Conservation (phyloP, 1,140 invertebrate genomes). For the Drosophila setifemur region DNA sequence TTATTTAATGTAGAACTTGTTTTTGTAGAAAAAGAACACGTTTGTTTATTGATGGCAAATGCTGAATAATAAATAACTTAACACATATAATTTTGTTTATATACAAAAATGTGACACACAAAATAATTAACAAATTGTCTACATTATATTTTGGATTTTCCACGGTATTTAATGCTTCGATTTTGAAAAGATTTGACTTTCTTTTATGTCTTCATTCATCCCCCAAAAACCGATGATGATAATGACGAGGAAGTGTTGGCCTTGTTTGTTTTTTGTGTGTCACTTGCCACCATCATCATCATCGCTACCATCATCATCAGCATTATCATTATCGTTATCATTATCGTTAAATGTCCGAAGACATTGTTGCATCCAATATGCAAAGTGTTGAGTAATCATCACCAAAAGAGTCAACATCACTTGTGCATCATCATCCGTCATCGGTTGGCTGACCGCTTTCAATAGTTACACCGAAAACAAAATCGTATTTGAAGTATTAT, state of each 20-base stretch:
- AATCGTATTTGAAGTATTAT: neutral
- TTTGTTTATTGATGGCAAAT: too few species aligned
- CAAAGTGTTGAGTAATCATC: conserved; percentile 57
- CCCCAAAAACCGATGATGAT: neutral
- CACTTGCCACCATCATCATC: conserved; percentile 35
- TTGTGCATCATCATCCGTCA: conserved; percentile 14
- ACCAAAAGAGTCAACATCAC: conserved; percentile 17
- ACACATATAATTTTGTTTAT: too few species aligned
- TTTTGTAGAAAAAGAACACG: neutral
- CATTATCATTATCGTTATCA: conserved; percentile 13
- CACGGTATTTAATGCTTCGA: too few species aligned
- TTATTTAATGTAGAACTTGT: neutral
- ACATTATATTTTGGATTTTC: too few species aligned
- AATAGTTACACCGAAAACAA: conserved; percentile 13
- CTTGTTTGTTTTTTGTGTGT: conserved; percentile 45
- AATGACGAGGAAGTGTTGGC: conserved; percentile 15
- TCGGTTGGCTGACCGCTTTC: conserved; percentile 19
- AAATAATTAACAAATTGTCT: too few species aligned
- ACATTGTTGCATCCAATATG: conserved; percentile 23
- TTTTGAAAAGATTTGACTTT: too few species aligned
- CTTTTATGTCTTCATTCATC: neutral
- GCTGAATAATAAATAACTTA: too few species aligned
- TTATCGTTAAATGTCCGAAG: conserved; percentile 3
- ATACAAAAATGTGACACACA: too few species aligned
- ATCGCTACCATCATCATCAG: conserved; percentile 9